Base-by-base conservation (phyloP, 2,888 invertebrate genomes). In the Hirtodrosophila cameraria region DNA sequence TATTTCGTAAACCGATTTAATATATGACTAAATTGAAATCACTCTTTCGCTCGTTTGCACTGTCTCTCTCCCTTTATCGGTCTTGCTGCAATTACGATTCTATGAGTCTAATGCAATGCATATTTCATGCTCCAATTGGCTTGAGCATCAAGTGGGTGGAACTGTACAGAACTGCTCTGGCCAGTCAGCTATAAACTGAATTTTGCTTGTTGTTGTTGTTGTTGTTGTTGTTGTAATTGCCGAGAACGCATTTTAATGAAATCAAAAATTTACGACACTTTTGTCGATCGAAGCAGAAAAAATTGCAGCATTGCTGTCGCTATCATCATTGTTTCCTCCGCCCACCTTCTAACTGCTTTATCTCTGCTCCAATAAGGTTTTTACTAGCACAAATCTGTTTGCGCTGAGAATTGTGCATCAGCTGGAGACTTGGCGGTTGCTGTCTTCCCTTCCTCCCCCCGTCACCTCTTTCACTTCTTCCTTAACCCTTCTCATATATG, bases 201-300 rank as follows among this genome's bases (percentile, higher is more conserved):
- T 20, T 31, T 45, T 55, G 49, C n/a, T 20, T 16, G 27, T 7
- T 23, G 7, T 25, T 28, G 8, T n/a, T 25, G 12, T 11, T 7
- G 16, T 33, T 46, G 36, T 45, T 57, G 49, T 38, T 61, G 54
- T 49, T 58, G 31, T 31, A 38, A 38, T 38, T 49, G 53, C 45
- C 13, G 23, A 23, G 31, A 36, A 72, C 60, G 69, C 80, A 74
- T 83, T 57, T 72, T 84, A 84, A 75, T 81, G 61, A 72, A 86
- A 81, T 84, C 69, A 70, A 55, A 86, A 81, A 74, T 74, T 74
- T 80, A 80, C 74, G 64, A 69, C 78, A 69, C 62, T 69, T 69
- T 72, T 75, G 75, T 49, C 75, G 78, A 78, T 46, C 84, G 67
- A 81, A 75, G 72, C 64, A 63, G 64, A 80, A 83, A 77, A 77